A percentile compares a stretch with the other conserved stretches of the same genome.
These are phyloP conservation scores for Chaetogeoica ovagalla DNA, from an alignment of 2,888 invertebrate species.

Conservation along the genomic window DNA sequence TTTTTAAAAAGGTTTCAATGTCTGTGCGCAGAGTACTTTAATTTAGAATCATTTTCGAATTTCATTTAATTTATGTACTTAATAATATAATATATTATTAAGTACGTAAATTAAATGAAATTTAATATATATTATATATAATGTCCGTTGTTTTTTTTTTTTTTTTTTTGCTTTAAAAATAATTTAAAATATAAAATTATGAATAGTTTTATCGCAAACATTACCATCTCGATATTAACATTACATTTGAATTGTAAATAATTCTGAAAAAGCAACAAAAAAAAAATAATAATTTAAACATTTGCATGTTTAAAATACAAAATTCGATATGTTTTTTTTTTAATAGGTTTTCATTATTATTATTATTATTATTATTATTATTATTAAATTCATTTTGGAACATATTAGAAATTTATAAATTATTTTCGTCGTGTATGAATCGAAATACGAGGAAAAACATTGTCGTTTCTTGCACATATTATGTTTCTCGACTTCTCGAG, in stretches of 20 bases:
- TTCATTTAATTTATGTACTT: neutral
- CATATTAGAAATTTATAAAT: neutral
- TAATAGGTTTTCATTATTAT: neutral
- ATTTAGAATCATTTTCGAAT: neutral
- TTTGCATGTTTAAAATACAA: too few species aligned
- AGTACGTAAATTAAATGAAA: too few species aligned
- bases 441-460: neutral
- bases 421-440: too few species aligned
- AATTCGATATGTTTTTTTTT: too few species aligned
- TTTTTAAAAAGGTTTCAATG: slow-evolving; percentile 39
- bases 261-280: neutral
- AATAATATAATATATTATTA: too few species aligned
- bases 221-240: neutral
- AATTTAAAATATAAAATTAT: slow-evolving; percentile 6
- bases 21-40: neutral
- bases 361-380: neutral
- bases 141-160: too few species aligned
- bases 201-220: neutral
- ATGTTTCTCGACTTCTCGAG: neutral
- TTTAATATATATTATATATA: too few species aligned
- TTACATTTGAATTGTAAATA: neutral
- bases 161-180: neutral
- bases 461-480: neutral
- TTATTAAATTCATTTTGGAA: neutral
- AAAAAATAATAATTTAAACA: too few species aligned